These are phyloP conservation scores for Galeopterus variegatus DNA, from an alignment of 2,113 vertebrate species.

Conservation along the genomic window DNA sequence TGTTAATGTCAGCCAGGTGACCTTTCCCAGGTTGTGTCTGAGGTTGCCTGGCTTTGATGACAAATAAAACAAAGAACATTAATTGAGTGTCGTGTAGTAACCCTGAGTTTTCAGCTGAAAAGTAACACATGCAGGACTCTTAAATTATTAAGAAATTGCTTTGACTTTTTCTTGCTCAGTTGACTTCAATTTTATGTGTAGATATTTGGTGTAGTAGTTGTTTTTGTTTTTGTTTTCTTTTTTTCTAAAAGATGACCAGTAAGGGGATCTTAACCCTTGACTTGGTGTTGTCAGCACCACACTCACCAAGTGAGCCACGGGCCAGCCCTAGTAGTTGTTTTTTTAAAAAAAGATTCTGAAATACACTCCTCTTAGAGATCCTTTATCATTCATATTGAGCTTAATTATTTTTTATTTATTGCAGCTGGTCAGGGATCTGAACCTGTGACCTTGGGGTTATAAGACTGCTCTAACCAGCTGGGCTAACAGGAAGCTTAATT, in stretches of 20 bases:
- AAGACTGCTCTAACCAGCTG: no score
- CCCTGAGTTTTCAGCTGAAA: constrained; percentile 16
- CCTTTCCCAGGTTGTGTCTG: background rate
- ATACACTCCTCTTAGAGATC: background rate
- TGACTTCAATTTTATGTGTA: constrained; percentile 31
- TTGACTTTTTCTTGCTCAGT: constrained; percentile 22
- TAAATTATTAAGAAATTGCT: constrained; percentile 32
- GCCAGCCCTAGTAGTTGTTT: no score
- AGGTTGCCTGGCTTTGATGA: background rate
- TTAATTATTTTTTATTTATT: background rate
- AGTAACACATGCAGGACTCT: background rate
- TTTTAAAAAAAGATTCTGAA: background rate
- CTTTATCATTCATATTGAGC: background rate
- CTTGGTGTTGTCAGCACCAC: no score
- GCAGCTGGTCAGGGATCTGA: no score
- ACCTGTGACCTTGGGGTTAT: no score
- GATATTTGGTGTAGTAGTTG: background rate
- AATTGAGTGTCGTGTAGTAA: background rate
- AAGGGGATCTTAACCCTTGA: no score
- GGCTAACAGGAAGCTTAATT: background rate
- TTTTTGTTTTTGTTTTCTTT: background rate
- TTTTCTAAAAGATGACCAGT: background rate
- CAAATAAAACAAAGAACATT: background rate
- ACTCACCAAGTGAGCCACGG: no score
- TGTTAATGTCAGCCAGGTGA: background rate